Conservation (phyloP, 2,888 invertebrate genomes). For the Xestia rhomboidea region DNA sequence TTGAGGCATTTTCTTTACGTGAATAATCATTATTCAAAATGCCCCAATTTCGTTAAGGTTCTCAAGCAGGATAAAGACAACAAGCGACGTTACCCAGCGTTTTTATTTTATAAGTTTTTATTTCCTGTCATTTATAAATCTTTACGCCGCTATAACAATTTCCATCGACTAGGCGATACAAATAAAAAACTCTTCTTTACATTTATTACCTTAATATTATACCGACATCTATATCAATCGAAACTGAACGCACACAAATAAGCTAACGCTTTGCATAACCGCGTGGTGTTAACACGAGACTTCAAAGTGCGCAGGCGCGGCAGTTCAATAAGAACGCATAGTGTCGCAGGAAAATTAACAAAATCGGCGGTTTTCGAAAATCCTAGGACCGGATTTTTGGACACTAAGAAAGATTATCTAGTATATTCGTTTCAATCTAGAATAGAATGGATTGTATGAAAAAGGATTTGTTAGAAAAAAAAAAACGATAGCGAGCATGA, state of each 20-base stretch:
- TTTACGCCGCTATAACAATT: neutral
- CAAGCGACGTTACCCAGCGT: neutral
- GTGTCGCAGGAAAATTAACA: neutral
- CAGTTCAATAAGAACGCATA: slow-evolving; percentile 80
- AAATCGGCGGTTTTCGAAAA: neutral
- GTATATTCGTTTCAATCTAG: neutral
- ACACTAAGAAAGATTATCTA: neutral
- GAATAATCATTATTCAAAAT: neutral
- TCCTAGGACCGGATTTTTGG: neutral
- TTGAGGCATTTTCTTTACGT: neutral
- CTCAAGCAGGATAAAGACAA: neutral
- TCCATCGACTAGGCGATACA: too few relatives aligned
- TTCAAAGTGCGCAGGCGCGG: slow-evolving; percentile 71
- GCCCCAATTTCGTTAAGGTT: too few relatives aligned
- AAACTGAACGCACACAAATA: slow-evolving; percentile 63
- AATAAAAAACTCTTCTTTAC: neutral
- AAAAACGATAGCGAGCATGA: neutral
- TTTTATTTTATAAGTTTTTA: neutral
- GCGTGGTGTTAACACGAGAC: slow-evolving; percentile 66
- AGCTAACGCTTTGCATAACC: slow-evolving; percentile 54
- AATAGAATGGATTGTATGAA: neutral
- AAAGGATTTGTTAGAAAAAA: neutral
- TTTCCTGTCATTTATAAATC: neutral
- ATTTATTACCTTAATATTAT: neutral
- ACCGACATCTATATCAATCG: slow-evolving; percentile 47